A percentile compares a stretch with the other conserved stretches of the same genome.
Conservation (phyloP, 1,140 invertebrate genomes). For the Harlomillsia oculata region DNA sequence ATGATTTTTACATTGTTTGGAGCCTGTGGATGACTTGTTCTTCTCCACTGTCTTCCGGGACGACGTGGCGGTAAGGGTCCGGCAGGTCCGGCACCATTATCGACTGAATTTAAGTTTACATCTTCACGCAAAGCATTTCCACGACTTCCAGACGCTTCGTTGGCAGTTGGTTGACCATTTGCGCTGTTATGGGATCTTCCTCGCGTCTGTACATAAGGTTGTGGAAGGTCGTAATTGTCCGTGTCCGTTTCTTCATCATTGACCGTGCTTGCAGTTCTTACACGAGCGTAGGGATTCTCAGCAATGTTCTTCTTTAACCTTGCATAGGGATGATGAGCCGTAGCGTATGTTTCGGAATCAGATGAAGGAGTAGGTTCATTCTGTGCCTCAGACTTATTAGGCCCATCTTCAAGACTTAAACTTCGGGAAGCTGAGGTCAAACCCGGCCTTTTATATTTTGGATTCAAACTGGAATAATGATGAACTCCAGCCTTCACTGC, state of each 20-base stretch:
- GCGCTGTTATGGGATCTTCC: not conserved
- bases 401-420: not conserved
- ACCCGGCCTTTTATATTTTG: conserved; percentile 4
- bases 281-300: conserved; percentile 29
- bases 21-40: conserved; percentile 25
- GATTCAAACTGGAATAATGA: conserved; percentile 11
- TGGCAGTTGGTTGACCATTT: conserved; percentile 4
- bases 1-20: conserved; percentile 6
- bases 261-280: conserved; percentile 4
- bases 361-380: conserved; percentile 24
- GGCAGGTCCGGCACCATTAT: not conserved
- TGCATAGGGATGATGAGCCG: conserved; percentile 27
- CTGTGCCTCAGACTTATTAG: conserved; percentile 1
- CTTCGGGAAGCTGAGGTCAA: not conserved
- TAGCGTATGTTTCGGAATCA: conserved; percentile 30
- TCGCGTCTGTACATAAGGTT: conserved; percentile 25
- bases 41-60: conserved; percentile 27
- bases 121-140: too few species aligned
- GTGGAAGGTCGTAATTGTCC: conserved; percentile 32
- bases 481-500: not conserved
- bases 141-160: conserved; percentile 2
- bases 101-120: conserved; percentile 14
- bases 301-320: conserved; percentile 23
- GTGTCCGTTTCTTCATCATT: conserved; percentile 33
- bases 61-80: conserved; percentile 27